A percentile compares a stretch with the other conserved stretches of the same genome.
phyloP scores from a whole-genome alignment of 2,113 vertebrate genomes.

The Pollachius pollachius region DNA sequence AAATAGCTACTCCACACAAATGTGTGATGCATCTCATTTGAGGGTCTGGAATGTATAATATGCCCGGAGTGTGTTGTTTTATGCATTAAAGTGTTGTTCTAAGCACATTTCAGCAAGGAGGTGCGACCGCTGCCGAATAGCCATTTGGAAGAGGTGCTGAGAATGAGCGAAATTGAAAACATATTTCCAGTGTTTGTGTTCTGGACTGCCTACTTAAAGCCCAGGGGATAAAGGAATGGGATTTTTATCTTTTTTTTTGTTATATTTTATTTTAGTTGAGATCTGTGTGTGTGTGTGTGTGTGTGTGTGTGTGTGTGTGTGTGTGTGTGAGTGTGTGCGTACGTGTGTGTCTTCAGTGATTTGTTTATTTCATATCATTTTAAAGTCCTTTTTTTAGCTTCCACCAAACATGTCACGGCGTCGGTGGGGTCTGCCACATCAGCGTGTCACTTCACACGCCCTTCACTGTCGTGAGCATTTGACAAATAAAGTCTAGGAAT shows the following conservation, averaged over 20 bases:
- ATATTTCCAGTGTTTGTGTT: conserved; percentile 38
- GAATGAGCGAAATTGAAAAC: conserved; percentile 57
- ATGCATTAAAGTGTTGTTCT: conserved; percentile 46
- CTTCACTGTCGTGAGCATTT: too few relatives aligned
- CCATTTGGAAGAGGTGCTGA: conserved; percentile 40
- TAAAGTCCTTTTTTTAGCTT: neutral
- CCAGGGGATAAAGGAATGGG: conserved; percentile 15
- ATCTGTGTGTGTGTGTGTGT: neutral
- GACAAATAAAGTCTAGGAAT: too few relatives aligned
- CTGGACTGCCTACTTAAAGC: conserved; percentile 19
- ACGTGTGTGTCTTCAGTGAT: neutral
- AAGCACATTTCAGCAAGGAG: conserved; percentile 40
- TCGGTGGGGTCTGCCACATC: too few relatives aligned
- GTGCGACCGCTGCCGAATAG: conserved; percentile 27
- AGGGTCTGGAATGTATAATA: conserved; percentile 51
- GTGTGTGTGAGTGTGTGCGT: neutral
- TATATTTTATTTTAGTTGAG: neutral
- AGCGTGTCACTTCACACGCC: too few relatives aligned
- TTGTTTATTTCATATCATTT: neutral
- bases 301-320: neutral
- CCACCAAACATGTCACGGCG: too few relatives aligned
- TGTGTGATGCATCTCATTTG: conserved; percentile 45
- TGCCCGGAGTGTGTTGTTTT: conserved; percentile 50
- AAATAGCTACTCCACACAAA: too few relatives aligned
- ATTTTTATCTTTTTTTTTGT: neutral